Conservation (phyloP, 1,140 invertebrate genomes). For the Magallana gigas region DNA sequence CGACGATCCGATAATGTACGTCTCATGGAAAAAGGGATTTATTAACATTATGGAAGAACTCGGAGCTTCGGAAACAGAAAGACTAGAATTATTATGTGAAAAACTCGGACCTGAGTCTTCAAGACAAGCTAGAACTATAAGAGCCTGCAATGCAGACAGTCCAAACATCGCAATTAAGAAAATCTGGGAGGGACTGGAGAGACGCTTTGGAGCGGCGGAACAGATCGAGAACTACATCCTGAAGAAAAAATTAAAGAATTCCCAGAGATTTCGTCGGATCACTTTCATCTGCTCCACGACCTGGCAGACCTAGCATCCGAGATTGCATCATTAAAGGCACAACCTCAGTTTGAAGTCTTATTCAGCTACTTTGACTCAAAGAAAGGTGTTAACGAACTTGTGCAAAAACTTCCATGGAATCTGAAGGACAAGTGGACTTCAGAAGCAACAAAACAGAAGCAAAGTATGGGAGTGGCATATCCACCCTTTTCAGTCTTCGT, state of each 20-base stretch:
- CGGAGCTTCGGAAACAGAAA: conserved; percentile 24
- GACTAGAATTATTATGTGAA: conserved; percentile 38
- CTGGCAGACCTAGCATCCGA: conserved; percentile 42
- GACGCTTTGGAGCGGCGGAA: conserved; percentile 43
- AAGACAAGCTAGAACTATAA: conserved; percentile 31
- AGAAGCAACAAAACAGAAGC: conserved; percentile 35
- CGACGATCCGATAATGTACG: too few relatives aligned
- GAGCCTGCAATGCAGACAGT: neutral
- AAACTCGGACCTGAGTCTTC: conserved; percentile 37
- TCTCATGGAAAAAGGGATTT: conserved; percentile 32
- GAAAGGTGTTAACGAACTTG: conserved; percentile 42
- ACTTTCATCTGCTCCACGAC: conserved; percentile 39
- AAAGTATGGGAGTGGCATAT: conserved; percentile 11
- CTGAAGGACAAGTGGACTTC: conserved; percentile 55
- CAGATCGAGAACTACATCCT: conserved; percentile 30
- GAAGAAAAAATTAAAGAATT: conserved; percentile 37
- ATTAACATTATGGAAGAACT: conserved; percentile 35
- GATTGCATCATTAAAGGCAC: conserved; percentile 40
- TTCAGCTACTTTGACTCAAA: conserved; percentile 50
- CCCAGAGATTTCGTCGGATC: conserved; percentile 27
- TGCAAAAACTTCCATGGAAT: conserved; percentile 49
- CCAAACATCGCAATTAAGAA: conserved; percentile 32
- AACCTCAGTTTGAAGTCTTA: conserved; percentile 15
- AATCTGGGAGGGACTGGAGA: conserved; percentile 50
- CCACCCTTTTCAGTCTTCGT: conserved; percentile 45